Conservation (phyloP, 2,888 invertebrate species). For the Eupsilia transversa region DNA sequence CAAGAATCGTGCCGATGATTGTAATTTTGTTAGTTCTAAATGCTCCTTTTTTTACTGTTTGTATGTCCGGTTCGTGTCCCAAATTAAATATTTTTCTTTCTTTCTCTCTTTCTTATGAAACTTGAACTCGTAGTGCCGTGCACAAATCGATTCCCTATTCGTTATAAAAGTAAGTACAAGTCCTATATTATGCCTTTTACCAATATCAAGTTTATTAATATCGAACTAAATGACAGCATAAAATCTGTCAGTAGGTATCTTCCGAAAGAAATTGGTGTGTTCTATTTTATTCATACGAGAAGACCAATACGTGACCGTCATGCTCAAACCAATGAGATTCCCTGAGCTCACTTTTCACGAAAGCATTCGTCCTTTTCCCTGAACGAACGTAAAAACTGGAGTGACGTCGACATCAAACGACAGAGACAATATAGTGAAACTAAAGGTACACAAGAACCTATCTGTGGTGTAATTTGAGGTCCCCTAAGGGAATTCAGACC, state of each 20-base stretch:
- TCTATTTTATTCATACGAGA: slow-evolving; percentile 39
- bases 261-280: slow-evolving; percentile 21
- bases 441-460: slow-evolving; percentile 22
- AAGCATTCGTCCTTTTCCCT: slow-evolving; percentile 40
- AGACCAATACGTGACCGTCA: slow-evolving; percentile 33
- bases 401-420: slow-evolving; percentile 37
- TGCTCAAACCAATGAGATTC: slow-evolving; percentile 27
- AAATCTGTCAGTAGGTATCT: slow-evolving; percentile 37
- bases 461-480: slow-evolving; percentile 38
- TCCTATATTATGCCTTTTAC: background rate
- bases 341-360: slow-evolving; percentile 22
- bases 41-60: no score
- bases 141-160: background rate
- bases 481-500: slow-evolving; percentile 27
- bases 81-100: no score
- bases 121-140: background rate
- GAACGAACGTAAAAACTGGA: slow-evolving; percentile 34
- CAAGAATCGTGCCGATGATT: no score
- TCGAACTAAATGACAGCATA: background rate
- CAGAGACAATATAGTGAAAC: slow-evolving; percentile 25
- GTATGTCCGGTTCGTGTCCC: no score
- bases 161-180: background rate
- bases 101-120: no score
- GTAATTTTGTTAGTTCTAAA: no score
- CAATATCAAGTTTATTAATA: slow-evolving; percentile 24